Conservation (phyloP, 2,888 invertebrate genomes). For the Zygothrica quintamaculata region DNA sequence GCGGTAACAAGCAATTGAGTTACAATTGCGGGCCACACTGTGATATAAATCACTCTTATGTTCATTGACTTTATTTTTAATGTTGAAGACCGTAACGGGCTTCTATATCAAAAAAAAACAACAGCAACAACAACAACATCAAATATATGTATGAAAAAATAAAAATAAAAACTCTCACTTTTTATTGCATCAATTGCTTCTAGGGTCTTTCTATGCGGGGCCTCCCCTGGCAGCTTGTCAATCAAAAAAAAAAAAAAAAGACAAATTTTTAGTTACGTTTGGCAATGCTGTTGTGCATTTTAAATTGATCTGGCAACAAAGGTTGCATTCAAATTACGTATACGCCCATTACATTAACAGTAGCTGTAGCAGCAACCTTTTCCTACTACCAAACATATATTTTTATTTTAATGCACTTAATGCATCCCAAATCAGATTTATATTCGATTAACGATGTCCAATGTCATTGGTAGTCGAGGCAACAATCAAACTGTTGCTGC, state of each 20-base stretch:
- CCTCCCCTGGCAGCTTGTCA: slow-evolving; percentile 65
- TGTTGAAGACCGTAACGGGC: no score
- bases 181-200: slow-evolving; percentile 43
- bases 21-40: slow-evolving; percentile 49
- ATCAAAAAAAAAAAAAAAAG: slow-evolving; percentile 40
- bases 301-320: slow-evolving; percentile 50
- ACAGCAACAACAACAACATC: no score
- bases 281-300: slow-evolving; percentile 48
- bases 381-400: neutral
- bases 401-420: slow-evolving; percentile 33
- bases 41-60: slow-evolving; percentile 43
- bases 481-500: slow-evolving; percentile 43
- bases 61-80: slow-evolving; percentile 59
- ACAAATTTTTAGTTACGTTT: slow-evolving; percentile 20
- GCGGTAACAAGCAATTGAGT: slow-evolving; percentile 33
- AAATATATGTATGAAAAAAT: slow-evolving; percentile 20
- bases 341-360: slow-evolving; percentile 27
- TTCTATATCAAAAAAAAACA: no score
- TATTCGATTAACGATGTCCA: slow-evolving; percentile 16
- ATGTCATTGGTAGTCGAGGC: slow-evolving; percentile 60
- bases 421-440: slow-evolving; percentile 45
- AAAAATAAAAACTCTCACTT: slow-evolving; percentile 56
- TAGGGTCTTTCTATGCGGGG: slow-evolving; percentile 24
- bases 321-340: slow-evolving; percentile 49
- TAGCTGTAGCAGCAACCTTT: neutral